Conservation (phyloP, 2,888 invertebrate species). For the Molanna angustata region DNA sequence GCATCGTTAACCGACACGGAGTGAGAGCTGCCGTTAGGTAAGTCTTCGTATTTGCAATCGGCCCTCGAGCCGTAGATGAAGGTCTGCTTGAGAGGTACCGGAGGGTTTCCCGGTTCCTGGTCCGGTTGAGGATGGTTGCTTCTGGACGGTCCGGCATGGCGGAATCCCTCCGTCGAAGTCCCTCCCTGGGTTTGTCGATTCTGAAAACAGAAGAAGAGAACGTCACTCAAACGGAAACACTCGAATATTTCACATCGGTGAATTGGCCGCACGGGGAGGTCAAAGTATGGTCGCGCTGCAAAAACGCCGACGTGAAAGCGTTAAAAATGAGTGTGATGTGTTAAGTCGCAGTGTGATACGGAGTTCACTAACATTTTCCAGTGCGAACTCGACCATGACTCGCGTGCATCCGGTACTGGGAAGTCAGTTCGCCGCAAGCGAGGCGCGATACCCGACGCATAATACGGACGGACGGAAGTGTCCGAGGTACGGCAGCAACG, state of each 20-base stretch:
- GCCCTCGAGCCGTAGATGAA: conserved; percentile 41
- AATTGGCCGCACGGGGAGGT: too few species aligned
- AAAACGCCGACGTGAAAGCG: too few species aligned
- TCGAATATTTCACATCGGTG: too few species aligned
- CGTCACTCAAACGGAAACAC: conserved; percentile 3
- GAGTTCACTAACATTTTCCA: conserved; percentile 39
- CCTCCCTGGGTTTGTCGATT: conserved; percentile 25
- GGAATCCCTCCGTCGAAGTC: conserved; percentile 24
- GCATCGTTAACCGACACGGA: conserved; percentile 59
- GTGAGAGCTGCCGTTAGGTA: conserved; percentile 45
- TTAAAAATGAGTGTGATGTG: too few species aligned
- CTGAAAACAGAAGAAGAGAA: conserved; percentile 21
- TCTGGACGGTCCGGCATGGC: conserved; percentile 26
- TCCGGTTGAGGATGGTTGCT: conserved; percentile 42
- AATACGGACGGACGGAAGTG: background rate
- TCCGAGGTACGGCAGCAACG: too few species aligned
- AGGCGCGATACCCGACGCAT: too few species aligned
- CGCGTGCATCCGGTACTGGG: conserved; percentile 29
- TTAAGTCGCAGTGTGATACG: too few species aligned
- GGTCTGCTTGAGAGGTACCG: conserved; percentile 49
- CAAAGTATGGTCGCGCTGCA: too few species aligned
- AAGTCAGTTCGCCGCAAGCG: conserved; percentile 33
- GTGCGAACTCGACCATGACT: conserved; percentile 40
- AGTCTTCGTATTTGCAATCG: conserved; percentile 43
- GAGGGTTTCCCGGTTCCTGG: conserved; percentile 47